These are phyloP conservation scores for Hoplodrina ambigua DNA, from an alignment of 2,888 invertebrate genomes.

Conservation along the genomic window DNA sequence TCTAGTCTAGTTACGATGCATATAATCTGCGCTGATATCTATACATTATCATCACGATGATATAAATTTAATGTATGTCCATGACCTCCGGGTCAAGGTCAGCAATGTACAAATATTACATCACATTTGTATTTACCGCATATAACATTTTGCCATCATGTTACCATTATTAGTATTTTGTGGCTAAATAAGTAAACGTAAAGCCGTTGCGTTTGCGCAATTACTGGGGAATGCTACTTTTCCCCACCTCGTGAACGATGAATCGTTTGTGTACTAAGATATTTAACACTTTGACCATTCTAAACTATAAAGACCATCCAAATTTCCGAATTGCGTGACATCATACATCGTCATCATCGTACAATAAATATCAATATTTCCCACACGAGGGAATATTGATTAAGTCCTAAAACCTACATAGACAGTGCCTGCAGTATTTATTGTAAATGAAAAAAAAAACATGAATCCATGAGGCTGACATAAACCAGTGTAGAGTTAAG, in stretches of 20 bases:
- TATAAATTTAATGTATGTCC: no score
- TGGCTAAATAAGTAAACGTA: background rate
- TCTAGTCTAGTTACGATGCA: no score
- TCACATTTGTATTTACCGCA: background rate
- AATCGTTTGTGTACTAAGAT: background rate
- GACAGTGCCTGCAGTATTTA: no score
- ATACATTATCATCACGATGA: no score
- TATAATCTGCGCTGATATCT: no score
- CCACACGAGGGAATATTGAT: no score
- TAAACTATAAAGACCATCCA: background rate
- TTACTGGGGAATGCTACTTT: background rate
- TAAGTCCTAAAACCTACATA: no score
- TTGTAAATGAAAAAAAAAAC: background rate
- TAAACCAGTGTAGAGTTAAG: no score
- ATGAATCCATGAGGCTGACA: no score
- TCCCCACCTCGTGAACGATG: background rate
- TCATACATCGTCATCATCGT: no score
- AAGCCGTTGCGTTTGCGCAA: background rate
- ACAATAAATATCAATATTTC: no score
- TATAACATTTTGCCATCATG: background rate
- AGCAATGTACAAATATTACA: background rate
- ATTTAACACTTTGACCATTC: conserved; percentile 3
- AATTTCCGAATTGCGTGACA: background rate
- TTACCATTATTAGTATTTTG: background rate
- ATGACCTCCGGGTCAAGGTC: no score